Conservation (phyloP, 2,113 vertebrate genomes). For the Electrona antarctica region DNA sequence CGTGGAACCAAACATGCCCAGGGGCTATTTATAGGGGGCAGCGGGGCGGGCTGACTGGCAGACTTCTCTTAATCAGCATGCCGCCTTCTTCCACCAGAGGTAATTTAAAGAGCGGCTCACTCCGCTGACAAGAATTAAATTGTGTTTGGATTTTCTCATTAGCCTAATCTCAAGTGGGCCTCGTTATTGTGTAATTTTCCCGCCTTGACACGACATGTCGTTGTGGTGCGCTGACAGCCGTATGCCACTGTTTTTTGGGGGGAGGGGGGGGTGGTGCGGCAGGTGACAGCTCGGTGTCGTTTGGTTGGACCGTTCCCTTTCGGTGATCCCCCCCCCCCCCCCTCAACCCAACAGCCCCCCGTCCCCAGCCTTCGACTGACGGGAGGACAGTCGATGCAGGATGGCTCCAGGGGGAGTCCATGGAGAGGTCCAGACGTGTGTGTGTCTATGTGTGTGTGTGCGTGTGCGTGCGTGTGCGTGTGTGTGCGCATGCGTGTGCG, state of each 20-base stretch:
- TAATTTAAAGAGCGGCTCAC: constrained; percentile 80
- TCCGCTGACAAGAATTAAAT: constrained; percentile 85
- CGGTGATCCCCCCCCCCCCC: constrained; percentile 19
- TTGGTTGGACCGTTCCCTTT: constrained; percentile 61
- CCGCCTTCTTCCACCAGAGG: constrained; percentile 61
- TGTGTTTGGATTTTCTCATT: constrained; percentile 90
- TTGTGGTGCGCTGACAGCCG: constrained; percentile 80
- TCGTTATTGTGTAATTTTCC: constrained; percentile 83
- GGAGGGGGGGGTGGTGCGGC: constrained; percentile 13
- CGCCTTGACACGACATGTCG: constrained; percentile 75
- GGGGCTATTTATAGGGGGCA: constrained; percentile 76
- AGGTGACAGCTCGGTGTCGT: constrained; percentile 66
- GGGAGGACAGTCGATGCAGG: constrained; percentile 48
- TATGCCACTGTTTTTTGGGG: constrained; percentile 69
- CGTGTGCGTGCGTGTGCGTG: constrained; percentile 29
- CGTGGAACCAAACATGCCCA: constrained; percentile 62
- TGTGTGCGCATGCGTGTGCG: constrained; percentile 31
- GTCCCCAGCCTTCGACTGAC: constrained; percentile 29
- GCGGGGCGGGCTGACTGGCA: constrained; percentile 74
- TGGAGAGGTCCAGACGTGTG: constrained; percentile 34
- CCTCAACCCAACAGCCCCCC: constrained; percentile 12
- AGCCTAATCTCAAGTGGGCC: constrained; percentile 85
- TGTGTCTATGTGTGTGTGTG: constrained; percentile 19
- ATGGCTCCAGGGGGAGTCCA: constrained; percentile 59
- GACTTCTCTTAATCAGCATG: constrained; percentile 81